Evolutionary conservation across 2,113 vertebrate species (phyloP).

Genomic region (Campylorhamphus procurvoides): DNA sequence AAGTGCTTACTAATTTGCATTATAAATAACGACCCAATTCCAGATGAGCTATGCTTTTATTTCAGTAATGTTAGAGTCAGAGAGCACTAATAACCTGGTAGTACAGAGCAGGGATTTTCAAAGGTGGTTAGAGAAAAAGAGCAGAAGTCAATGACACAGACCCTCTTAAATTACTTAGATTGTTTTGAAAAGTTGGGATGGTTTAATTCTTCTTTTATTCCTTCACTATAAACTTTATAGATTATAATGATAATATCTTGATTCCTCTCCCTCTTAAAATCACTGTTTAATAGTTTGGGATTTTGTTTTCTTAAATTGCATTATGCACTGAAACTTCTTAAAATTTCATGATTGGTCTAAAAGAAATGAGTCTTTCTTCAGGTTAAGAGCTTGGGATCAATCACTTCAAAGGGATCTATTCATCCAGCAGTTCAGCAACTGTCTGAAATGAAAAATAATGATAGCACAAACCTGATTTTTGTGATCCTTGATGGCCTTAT

Average conservation of each 20-base stretch:
- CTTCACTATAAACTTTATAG: background rate
- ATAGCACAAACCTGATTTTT: background rate
- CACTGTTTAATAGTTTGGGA: background rate
- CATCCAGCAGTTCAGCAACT: background rate
- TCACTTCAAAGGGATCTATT: background rate
- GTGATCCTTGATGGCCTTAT: background rate
- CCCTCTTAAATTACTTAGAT: background rate
- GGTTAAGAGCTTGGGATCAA: background rate
- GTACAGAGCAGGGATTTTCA: background rate
- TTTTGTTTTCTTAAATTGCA: background rate
- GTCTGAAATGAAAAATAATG: background rate
- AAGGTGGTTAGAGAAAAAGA: background rate
- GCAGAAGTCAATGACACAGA: background rate
- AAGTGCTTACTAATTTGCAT: constrained; percentile 19
- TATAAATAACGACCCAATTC: background rate
- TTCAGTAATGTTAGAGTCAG: background rate
- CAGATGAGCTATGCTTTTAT: background rate
- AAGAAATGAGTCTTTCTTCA: background rate
- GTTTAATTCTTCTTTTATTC: background rate
- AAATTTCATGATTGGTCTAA: background rate
- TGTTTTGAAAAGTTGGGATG: background rate
- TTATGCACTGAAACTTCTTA: background rate
- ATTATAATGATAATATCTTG: background rate
- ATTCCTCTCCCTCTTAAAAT: background rate
- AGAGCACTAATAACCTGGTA: background rate